Evolutionary conservation across 2,888 invertebrate species (phyloP), one percentile per base, ranked within the genome.

Genomic region (Cordilura impudica): DNA sequence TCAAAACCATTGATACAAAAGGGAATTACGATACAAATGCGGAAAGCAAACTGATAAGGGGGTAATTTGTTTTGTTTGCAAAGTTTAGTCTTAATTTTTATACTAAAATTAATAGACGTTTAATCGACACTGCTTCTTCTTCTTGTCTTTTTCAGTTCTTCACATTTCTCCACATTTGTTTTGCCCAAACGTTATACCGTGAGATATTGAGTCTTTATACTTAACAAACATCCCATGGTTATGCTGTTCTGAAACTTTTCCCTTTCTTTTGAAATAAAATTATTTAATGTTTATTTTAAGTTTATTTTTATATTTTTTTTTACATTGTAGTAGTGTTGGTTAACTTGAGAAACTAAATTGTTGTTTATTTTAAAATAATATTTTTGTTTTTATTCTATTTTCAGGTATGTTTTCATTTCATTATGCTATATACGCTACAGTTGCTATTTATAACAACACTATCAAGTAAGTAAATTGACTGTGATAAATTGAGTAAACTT

Each of bases 361-460:
- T 43, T 61, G 49, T 67, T 67, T 67, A 67, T 56, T 67, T 66
- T 26, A 66, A 54, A 18, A 51, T 66, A 26, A 10, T 39, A 45
- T 54, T 14, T 56, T 54, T 26, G 12, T 60, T 16, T 51, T 61
- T 53, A 21, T 66, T 72, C 18, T 70, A 63, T 60, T 72, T 77
- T 49, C 61, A 67, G 66, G 71, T 72, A 77, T 49, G 60, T 77
- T 77, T 67, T 18, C 47, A 53, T 54, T 54, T 21, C 47, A 14
- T 29, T 60, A 26, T 39, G 39, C 23, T n/a, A 21, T 26, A 8
- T 19, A 51, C 6, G 39, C 29, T 60, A 51, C 19, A 51, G 26
- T 60, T 18, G 1, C 16, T 7, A 4, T 35, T 3, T 12, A 35
- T 35, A 12, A 35, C 35, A 35, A 35, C n/a, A n/a, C n/a, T 35